These are phyloP conservation scores for Schizaphis graminum DNA, from an alignment of 2,888 invertebrate genomes.

Conservation along the genomic window DNA sequence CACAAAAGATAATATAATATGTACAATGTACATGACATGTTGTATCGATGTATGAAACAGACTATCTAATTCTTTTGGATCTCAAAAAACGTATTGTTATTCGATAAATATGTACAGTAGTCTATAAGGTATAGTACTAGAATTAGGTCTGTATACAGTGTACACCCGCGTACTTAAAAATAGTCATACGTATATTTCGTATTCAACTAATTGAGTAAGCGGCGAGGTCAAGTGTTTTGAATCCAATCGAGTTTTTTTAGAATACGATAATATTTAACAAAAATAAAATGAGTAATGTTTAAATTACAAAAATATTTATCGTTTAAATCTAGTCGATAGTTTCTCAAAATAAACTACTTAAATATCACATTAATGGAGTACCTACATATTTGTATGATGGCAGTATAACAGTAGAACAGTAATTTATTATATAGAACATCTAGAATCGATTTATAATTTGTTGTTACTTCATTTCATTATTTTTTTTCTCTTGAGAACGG, in stretches of 20 bases:
- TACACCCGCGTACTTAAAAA: background rate
- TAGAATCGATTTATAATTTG: background rate
- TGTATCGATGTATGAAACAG: background rate
- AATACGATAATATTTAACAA: background rate
- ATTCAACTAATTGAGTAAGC: background rate
- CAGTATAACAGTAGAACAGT: background rate
- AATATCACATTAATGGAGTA: too few relatives aligned
- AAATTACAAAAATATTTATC: background rate
- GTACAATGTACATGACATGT: too few relatives aligned
- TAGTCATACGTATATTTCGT: background rate
- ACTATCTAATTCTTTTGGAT: background rate
- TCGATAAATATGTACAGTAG: background rate
- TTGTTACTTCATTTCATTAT: background rate
- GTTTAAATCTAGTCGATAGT: background rate
- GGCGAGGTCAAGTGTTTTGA: constrained; percentile 35
- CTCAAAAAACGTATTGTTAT: background rate
- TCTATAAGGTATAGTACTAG: background rate
- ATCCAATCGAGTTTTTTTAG: background rate
- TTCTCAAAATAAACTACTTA: background rate
- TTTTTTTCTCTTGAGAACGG: background rate
- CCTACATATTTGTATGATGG: background rate
- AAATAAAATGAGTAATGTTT: background rate
- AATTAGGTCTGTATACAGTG: background rate
- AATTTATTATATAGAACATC: background rate
- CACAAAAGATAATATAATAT: too few relatives aligned